phyloP scores from a whole-genome alignment of 2,797 vertebrate species.

The Enteromius anoplus region DNA sequence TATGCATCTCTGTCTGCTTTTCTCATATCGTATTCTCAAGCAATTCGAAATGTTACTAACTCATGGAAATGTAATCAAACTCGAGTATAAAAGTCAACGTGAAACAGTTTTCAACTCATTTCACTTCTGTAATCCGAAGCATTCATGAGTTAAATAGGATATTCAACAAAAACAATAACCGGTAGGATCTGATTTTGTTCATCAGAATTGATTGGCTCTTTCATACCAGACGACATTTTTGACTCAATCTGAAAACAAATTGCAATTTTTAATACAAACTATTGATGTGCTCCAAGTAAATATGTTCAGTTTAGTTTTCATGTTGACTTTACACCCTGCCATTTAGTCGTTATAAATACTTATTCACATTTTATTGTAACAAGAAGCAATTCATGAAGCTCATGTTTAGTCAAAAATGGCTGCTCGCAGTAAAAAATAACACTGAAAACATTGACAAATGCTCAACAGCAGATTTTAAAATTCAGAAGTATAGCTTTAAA shows the following conservation, averaged over 20 bases:
- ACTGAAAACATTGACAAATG: slow-evolving; percentile 33
- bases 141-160: not conserved
- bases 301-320: not conserved
- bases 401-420: slow-evolving; percentile 5
- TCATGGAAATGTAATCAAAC: slow-evolving; percentile 4
- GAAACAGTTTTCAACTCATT: not conserved
- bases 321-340: not conserved
- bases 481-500: slow-evolving; percentile 29
- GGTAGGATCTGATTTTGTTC: not conserved
- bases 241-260: not conserved
- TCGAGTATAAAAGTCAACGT: slow-evolving; percentile 11
- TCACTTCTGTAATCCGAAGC: not conserved
- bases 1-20: slow-evolving; percentile 37
- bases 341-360: not conserved
- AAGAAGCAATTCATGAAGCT: not conserved
- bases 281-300: not conserved
- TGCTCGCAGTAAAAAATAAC: slow-evolving; percentile 5
- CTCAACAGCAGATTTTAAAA: slow-evolving; percentile 21
- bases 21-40: not conserved
- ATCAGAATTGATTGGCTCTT: not conserved
- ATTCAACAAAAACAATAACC: not conserved
- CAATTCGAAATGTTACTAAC: not conserved
- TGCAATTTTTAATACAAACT: not conserved
- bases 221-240: not conserved
- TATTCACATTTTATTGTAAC: not conserved